Conservation (phyloP, 2,113 vertebrate genomes). For the Dasyprocta punctata region DNA sequence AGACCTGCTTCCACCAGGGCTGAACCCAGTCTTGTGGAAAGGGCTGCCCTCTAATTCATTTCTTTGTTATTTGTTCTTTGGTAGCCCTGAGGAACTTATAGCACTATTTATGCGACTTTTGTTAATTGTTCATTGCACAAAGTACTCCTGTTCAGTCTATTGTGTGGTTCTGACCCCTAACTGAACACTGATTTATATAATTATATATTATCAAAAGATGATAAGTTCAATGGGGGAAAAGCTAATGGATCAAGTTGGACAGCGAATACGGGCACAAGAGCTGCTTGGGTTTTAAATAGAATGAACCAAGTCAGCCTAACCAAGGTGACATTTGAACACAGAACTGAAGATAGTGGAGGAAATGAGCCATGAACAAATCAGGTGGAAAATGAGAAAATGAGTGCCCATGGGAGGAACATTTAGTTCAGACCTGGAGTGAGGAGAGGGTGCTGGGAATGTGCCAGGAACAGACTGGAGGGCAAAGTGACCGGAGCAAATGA, state of each 20-base stretch:
- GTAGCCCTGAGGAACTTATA: not conserved
- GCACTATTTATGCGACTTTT: not conserved
- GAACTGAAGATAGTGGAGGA: not conserved
- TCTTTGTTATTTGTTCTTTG: not conserved
- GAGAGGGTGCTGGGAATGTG: rapidly evolving
- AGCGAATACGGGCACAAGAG: rapidly evolving
- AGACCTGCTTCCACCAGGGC: not conserved
- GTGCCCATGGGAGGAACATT: not conserved
- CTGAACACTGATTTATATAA: not conserved
- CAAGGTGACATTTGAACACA: not conserved
- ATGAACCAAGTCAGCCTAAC: not conserved
- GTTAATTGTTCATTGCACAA: not conserved
- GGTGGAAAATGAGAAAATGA: not conserved
- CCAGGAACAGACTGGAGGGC: not conserved
- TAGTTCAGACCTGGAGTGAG: not conserved
- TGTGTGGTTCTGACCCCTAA: not conserved
- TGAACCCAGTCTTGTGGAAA: not conserved
- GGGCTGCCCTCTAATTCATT: not conserved
- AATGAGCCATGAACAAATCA: not conserved
- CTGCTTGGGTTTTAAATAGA: not conserved
- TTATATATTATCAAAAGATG: not conserved
- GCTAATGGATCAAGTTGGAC: not conserved
- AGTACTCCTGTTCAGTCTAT: not conserved
- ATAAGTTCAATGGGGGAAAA: not conserved
- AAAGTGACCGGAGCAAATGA: not conserved